A percentile compares a stretch with the other conserved stretches of the same genome.
Conservation (phyloP, 1,140 invertebrate genomes). For the Nautilus pompilius region DNA sequence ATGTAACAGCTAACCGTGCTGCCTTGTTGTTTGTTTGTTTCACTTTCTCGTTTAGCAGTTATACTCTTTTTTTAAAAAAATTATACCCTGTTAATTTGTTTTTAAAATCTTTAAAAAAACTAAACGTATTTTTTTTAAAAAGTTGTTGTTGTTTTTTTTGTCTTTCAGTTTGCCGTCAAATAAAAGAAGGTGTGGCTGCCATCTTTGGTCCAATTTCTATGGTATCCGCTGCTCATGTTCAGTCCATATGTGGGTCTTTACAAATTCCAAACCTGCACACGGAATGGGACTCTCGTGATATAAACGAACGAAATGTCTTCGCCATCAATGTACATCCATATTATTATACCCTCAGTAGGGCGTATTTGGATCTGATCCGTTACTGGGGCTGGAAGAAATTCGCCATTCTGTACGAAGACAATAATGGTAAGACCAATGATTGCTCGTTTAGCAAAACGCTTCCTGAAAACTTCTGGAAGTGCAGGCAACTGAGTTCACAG, state of each 20-base stretch:
- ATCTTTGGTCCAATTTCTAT: constrained; percentile 90
- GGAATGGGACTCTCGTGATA: constrained; percentile 64
- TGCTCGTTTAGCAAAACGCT: too few species aligned
- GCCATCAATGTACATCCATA: constrained; percentile 91
- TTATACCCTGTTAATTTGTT: too few species aligned
- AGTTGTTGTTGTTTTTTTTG: background rate
- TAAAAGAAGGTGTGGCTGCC: constrained; percentile 79
- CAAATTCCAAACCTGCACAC: constrained; percentile 92
- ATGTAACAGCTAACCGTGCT: too few species aligned
- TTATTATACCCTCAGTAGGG: constrained; percentile 80
- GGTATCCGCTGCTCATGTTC: constrained; percentile 85
- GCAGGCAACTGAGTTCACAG: too few species aligned
- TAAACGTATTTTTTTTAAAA: background rate
- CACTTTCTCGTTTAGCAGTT: too few species aligned
- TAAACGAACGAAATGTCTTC: constrained; percentile 61
- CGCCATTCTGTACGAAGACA: constrained; percentile 94
- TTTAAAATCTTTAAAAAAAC: too few species aligned
- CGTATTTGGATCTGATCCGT: constrained; percentile 84
- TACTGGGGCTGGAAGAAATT: constrained; percentile 91
- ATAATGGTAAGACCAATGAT: constrained; percentile 75
- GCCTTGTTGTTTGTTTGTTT: too few species aligned
- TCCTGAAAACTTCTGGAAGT: too few species aligned
- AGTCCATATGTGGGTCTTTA: constrained; percentile 92
- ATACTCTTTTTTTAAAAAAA: too few species aligned
- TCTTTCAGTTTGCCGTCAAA: constrained; percentile 78